These are phyloP conservation scores for Carabus problematicus DNA, from an alignment of 2,888 invertebrate genomes.

Conservation along the genomic window DNA sequence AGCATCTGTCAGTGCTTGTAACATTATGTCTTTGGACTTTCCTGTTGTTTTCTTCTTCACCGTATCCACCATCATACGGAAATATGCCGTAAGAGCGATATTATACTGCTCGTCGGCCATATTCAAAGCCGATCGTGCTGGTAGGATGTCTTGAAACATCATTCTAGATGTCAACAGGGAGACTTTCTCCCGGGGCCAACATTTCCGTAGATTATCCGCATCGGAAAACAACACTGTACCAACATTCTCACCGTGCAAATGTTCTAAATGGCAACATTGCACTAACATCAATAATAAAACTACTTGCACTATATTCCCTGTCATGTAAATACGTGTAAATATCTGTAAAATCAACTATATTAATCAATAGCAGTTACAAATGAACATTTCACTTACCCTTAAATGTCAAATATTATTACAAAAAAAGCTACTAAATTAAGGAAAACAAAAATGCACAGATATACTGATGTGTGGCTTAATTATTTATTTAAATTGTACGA, in stretches of 20 bases:
- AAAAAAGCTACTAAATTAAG: conserved; percentile 1
- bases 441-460: not conserved
- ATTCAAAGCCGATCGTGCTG: conserved; percentile 49
- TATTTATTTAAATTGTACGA: conserved; percentile 12
- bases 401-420: not conserved
- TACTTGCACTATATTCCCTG: too few relatives aligned
- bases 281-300: not conserved
- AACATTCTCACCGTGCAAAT: conserved; percentile 43
- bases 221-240: conserved; percentile 57
- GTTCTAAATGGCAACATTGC: not conserved
- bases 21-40: conserved; percentile 54
- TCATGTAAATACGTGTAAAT: not conserved
- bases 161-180: conserved; percentile 56
- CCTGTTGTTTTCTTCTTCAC: conserved; percentile 51
- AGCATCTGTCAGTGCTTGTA: conserved; percentile 55
- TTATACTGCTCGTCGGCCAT: conserved; percentile 54
- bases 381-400: too few relatives aligned
- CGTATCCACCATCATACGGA: conserved; percentile 52
- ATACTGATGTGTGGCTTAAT: not conserved
- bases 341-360: not conserved
- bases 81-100: conserved; percentile 55
- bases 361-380: not conserved
- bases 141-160: conserved; percentile 55
- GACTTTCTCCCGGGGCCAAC: conserved; percentile 56
- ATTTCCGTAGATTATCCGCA: conserved; percentile 53